These are phyloP conservation scores for Potamarius usumacintae DNA, from an alignment of 2,113 vertebrate genomes.

Conservation along the genomic window DNA sequence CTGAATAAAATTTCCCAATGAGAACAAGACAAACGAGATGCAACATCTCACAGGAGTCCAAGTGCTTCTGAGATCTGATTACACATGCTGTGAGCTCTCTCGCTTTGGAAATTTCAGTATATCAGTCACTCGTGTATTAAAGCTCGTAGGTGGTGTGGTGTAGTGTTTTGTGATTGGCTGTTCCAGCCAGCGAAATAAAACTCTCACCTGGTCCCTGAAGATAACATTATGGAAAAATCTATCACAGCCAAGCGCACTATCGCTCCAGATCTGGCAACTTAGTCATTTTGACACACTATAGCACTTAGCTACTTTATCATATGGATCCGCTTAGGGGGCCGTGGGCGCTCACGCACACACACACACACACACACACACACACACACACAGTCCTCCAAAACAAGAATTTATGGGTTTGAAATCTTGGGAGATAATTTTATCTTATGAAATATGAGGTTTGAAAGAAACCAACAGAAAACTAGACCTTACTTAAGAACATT, in stretches of 20 bases:
- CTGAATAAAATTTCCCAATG: background rate
- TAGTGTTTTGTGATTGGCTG: background rate
- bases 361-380: conserved; percentile 34
- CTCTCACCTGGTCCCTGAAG: conserved; percentile 24
- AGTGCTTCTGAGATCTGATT: background rate
- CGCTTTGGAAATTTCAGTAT: background rate
- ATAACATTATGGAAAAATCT: conserved; percentile 45
- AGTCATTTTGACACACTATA: conserved; percentile 54
- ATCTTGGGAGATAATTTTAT: conserved; percentile 40
- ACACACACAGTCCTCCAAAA: conserved; percentile 14
- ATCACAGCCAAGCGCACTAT: conserved; percentile 32
- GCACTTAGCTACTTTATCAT: conserved; percentile 45
- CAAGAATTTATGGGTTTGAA: conserved; percentile 33
- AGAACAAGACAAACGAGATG: background rate
- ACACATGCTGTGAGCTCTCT: background rate
- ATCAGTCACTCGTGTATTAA: background rate
- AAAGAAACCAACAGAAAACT: conserved; percentile 9
- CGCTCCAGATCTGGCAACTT: conserved; percentile 49
- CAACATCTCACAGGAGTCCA: background rate
- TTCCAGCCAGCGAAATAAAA: conserved; percentile 3
- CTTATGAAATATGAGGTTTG: conserved; percentile 22
- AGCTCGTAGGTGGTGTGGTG: background rate
- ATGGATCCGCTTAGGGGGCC: conserved; percentile 25
- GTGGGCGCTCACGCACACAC: background rate
- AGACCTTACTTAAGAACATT: background rate